Evolutionary conservation across 2,888 invertebrate genomes (phyloP), one percentile per base, ranked within the genome.

Genomic region (Peribatodes rhomboidaria): DNA sequence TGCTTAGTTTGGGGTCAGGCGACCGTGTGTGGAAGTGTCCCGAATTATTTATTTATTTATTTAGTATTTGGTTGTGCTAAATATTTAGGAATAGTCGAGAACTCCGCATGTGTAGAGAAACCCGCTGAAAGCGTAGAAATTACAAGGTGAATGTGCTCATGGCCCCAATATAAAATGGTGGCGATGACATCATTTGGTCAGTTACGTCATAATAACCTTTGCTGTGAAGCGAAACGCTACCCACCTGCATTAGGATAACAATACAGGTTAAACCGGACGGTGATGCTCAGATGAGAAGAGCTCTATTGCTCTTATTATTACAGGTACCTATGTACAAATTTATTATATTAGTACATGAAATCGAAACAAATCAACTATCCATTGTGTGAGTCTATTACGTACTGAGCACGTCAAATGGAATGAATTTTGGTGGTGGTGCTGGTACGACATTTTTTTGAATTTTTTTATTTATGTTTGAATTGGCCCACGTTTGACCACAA

Each of bases 71-170:
- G n/a, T 27, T 27, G 2, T 27, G 2, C 27, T 27, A 27, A 27
- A 27, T 27, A n/a, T n/a, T n/a, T n/a, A n/a, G 27, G 3, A 41
- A 6, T 41, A 9, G 11, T 0, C 18, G 10, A 42, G 3, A 57
- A 27, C 39, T 37, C 39, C 50, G 14, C 44, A 53, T 10, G 22
- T 14, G 14, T 7, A 62, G 56, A 70, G 14, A 47, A 66, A 68
- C 67, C 49, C 7, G 66, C 69, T 70, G 63, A 53, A 56, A 60
- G 27, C 27, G 44, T 37, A 16, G 41, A 50, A 55, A 47, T 70
- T 68, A 72, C 82, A 82, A 84, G 84, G 80, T 71, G 72, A 81
- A 67, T 66, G 68, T 65, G 76, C 71, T 81, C 79, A 73, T 78
- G 82, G 76, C 78, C 82, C 72, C 72, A 76, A 79, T 79, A 76